Evolutionary conservation across 2,113 vertebrate species (phyloP).

Genomic region (Hemiscyllium ocellatum): DNA sequence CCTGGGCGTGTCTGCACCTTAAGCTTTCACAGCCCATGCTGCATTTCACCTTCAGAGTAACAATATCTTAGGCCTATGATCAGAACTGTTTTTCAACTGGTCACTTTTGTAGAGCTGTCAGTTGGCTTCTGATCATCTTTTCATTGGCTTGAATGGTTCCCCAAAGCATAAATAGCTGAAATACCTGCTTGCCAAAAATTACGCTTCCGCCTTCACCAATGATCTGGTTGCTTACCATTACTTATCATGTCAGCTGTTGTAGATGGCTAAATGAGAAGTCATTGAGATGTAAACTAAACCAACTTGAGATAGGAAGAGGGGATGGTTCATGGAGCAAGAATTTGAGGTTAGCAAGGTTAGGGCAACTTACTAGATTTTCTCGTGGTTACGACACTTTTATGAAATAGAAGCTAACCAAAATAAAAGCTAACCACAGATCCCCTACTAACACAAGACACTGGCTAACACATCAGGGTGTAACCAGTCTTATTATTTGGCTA

Average conservation of each 20-base stretch:
- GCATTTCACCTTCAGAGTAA: neutral
- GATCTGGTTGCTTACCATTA: neutral
- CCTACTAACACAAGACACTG: neutral
- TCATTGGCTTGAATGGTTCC: neutral
- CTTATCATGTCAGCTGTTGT: neutral
- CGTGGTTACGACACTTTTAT: neutral
- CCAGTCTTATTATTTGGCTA: neutral
- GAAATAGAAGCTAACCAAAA: neutral
- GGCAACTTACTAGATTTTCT: neutral
- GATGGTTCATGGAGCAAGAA: neutral
- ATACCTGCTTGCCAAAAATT: neutral
- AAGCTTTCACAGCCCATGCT: neutral
- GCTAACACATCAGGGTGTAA: neutral
- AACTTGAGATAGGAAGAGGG: too few relatives aligned
- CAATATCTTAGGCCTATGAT: neutral
- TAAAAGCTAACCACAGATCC: neutral
- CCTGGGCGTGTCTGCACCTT: neutral
- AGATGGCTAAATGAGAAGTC: neutral
- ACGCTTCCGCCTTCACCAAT: neutral
- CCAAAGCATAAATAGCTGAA: neutral
- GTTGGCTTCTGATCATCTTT: neutral
- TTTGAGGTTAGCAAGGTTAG: neutral
- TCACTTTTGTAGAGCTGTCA: neutral
- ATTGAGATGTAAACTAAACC: neutral
- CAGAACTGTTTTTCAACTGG: neutral